A percentile compares a stretch with the other conserved stretches of the same genome.
Evolutionary conservation across 2,888 invertebrate genomes (phyloP).

Genomic region (Tanypteryx hageni): DNA sequence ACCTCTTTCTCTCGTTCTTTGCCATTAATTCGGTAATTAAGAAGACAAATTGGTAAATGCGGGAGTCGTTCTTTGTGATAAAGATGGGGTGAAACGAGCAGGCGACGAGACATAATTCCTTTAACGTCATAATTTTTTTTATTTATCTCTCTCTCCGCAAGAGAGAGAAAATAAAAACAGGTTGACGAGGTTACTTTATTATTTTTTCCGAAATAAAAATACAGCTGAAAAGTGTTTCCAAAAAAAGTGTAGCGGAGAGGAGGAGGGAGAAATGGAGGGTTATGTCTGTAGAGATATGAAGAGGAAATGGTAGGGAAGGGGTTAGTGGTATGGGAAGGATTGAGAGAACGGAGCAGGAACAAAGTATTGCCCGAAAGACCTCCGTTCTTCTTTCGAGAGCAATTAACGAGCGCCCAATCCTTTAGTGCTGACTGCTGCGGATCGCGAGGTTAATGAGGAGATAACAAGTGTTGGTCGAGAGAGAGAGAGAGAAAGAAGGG

Average conservation of each 20-base stretch:
- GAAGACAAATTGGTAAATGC: no score
- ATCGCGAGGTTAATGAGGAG: slow-evolving; percentile 41
- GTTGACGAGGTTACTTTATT: neutral
- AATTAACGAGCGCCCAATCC: slow-evolving; percentile 47
- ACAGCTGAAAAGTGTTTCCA: neutral
- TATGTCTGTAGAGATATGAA: neutral
- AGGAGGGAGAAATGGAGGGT: neutral
- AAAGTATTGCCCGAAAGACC: neutral
- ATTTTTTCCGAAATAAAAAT: neutral
- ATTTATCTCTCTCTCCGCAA: no score
- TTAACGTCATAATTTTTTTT: no score
- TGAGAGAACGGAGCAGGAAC: neutral
- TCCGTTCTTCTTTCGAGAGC: slow-evolving; percentile 43
- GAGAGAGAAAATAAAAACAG: neutral
- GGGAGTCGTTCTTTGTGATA: no score
- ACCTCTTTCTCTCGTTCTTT: no score
- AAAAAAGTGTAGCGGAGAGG: neutral
- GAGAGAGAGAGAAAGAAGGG: neutral
- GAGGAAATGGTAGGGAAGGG: neutral
- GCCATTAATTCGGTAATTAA: no score
- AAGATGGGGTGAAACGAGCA: no score
- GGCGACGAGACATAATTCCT: no score
- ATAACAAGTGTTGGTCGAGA: neutral
- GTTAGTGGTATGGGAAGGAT: neutral
- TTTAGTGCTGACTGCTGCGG: slow-evolving; percentile 43